Evolutionary conservation across 2,797 vertebrate species (phyloP).

Genomic region (Gouania willdenowi): DNA sequence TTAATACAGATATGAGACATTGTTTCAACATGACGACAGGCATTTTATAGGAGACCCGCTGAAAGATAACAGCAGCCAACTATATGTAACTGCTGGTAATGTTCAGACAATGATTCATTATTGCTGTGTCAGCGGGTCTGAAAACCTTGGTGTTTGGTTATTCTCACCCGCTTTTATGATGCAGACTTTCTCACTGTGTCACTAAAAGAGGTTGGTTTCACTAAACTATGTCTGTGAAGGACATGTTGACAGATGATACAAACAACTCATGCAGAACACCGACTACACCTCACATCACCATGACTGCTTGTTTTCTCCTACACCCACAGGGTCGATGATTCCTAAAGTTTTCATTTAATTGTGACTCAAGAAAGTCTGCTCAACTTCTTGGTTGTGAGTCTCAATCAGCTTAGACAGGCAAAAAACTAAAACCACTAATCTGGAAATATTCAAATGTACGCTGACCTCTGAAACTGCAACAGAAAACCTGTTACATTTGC

Average conservation of each 20-base stretch:
- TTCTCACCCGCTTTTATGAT: constrained; percentile 13
- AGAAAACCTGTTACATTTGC: too few species aligned
- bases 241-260: constrained; percentile 9
- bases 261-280: neutral
- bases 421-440: too few species aligned
- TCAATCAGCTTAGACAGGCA: constrained; percentile 7
- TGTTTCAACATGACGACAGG: constrained; percentile 41
- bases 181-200: constrained; percentile 25
- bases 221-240: too few species aligned
- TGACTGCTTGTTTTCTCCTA: neutral
- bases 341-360: constrained; percentile 2
- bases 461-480: too few species aligned
- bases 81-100: constrained; percentile 60
- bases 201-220: neutral
- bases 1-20: constrained; percentile 48
- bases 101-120: constrained; percentile 65
- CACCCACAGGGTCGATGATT: too few species aligned
- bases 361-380: too few species aligned
- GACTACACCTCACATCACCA: neutral
- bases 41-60: constrained; percentile 56
- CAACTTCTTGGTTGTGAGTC: too few species aligned
- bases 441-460: too few species aligned
- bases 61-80: constrained; percentile 47
- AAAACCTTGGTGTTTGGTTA: constrained; percentile 30
- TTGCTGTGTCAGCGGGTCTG: constrained; percentile 28